These are phyloP conservation scores for Dusona sp. DNA, from an alignment of 2,888 invertebrate species.

Conservation along the genomic window DNA sequence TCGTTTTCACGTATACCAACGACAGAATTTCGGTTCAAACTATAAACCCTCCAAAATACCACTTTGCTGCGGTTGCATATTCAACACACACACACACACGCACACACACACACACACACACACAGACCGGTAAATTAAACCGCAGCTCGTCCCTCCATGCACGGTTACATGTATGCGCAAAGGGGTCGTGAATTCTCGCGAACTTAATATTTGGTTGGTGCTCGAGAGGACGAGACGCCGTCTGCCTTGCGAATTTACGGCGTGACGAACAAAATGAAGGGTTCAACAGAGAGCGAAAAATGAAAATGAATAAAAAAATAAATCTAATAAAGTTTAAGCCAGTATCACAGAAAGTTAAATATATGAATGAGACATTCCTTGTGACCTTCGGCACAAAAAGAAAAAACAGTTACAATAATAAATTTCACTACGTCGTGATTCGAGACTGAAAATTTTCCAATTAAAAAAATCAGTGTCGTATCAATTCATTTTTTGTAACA, in stretches of 20 bases:
- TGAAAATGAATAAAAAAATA: constrained; percentile 29
- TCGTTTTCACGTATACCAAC: neutral
- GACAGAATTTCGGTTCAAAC: constrained; percentile 44
- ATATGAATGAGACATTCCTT: constrained; percentile 37
- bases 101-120: neutral
- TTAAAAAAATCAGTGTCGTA: neutral
- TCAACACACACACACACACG: neutral
- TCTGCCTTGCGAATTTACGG: constrained; percentile 64
- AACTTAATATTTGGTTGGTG: constrained; percentile 67
- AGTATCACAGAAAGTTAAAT: constrained; percentile 57
- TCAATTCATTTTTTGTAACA: too few species aligned
- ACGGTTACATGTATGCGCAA: neutral
- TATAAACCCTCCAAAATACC: constrained; percentile 41
- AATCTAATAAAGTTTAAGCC: neutral
- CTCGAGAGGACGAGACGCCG: constrained; percentile 50
- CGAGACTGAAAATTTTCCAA: neutral
- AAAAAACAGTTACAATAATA: neutral
- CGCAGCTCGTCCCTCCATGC: constrained; percentile 4
- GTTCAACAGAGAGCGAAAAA: constrained; percentile 34
- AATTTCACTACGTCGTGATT: neutral
- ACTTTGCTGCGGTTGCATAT: constrained; percentile 40
- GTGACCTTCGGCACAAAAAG: constrained; percentile 1
- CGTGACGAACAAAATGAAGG: constrained; percentile 66
- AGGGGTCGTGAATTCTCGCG: constrained; percentile 50
- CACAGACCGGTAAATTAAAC: constrained; percentile 24